A percentile compares a stretch with the other conserved stretches of the same genome.
Conservation (phyloP, 2,888 invertebrate genomes). For the Leptinotarsa juncta region DNA sequence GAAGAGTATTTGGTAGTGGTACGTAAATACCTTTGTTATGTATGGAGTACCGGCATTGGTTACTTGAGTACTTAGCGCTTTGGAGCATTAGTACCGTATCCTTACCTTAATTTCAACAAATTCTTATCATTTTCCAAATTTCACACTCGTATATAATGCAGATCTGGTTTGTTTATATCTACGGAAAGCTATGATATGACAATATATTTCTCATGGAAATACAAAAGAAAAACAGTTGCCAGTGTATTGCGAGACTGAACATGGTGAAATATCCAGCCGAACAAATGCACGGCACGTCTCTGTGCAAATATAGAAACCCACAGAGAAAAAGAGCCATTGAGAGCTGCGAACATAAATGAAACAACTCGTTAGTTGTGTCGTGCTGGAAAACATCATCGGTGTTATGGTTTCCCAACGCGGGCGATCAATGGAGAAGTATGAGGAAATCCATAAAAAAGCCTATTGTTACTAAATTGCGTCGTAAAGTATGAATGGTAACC, state of each 20-base stretch:
- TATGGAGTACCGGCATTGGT: no score
- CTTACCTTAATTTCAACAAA: no score
- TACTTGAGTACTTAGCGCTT: no score
- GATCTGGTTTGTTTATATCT: no score
- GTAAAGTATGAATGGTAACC: slow-evolving; percentile 26
- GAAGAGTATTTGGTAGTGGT: no score
- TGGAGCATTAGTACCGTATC: no score
- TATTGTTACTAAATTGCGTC: slow-evolving; percentile 28
- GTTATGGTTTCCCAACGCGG: slow-evolving; percentile 27
- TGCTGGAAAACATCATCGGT: slow-evolving; percentile 22
- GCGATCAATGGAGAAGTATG: slow-evolving; percentile 17
- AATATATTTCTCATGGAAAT: neutral
- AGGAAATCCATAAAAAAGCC: slow-evolving; percentile 22
- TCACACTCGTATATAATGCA: no score
- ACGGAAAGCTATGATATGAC: no score
- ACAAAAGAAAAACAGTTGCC: neutral
- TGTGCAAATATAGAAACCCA: slow-evolving; percentile 22
- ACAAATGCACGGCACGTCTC: slow-evolving; percentile 3
- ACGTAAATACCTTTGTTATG: no score
- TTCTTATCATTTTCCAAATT: no score
- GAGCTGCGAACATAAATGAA: slow-evolving; percentile 25
- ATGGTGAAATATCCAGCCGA: no score
- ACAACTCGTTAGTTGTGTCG: slow-evolving; percentile 24
- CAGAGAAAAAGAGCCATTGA: slow-evolving; percentile 1
- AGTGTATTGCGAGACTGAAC: neutral